Percentiles rank a stretch among this genome's conserved stretches.
phyloP scores from a whole-genome alignment of 2,113 vertebrate species.

The Heliornis fulica region DNA sequence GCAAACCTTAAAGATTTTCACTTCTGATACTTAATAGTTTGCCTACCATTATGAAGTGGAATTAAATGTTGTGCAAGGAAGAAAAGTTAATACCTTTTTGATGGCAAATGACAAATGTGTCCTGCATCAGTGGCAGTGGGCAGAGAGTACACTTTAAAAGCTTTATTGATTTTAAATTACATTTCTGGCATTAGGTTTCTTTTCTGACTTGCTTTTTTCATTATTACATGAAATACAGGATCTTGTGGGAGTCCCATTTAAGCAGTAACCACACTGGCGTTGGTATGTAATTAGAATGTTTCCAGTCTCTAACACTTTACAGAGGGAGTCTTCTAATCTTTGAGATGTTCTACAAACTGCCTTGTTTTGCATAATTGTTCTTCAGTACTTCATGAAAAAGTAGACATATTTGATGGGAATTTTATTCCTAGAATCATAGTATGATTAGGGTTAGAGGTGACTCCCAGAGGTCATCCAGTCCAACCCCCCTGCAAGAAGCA shows the following conservation, averaged over 20 bases:
- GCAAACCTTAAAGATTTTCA: constrained; percentile 37
- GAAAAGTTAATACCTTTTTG: background rate
- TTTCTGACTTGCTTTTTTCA: background rate
- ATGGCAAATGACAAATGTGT: background rate
- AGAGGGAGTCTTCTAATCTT: background rate
- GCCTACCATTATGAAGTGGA: background rate
- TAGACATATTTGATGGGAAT: rapidly evolving
- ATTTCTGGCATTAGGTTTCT: background rate
- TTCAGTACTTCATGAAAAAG: background rate
- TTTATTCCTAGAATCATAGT: too few species aligned
- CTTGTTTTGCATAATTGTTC: background rate
- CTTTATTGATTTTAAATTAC: background rate
- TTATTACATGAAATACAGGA: background rate
- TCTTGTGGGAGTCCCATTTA: background rate
- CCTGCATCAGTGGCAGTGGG: rapidly evolving
- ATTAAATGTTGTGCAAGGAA: background rate
- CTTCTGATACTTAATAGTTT: background rate
- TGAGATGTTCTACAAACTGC: too few species aligned
- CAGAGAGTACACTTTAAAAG: background rate
- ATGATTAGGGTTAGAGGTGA: too few species aligned
- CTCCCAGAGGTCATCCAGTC: too few species aligned
- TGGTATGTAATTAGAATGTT: background rate
- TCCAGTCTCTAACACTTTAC: background rate
- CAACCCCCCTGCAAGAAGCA: too few species aligned
- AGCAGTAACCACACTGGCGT: background rate